Percentiles rank a stretch among this genome's conserved stretches.
Conservation (phyloP, 2,797 vertebrate genomes). For the Salarias fasciatus region DNA sequence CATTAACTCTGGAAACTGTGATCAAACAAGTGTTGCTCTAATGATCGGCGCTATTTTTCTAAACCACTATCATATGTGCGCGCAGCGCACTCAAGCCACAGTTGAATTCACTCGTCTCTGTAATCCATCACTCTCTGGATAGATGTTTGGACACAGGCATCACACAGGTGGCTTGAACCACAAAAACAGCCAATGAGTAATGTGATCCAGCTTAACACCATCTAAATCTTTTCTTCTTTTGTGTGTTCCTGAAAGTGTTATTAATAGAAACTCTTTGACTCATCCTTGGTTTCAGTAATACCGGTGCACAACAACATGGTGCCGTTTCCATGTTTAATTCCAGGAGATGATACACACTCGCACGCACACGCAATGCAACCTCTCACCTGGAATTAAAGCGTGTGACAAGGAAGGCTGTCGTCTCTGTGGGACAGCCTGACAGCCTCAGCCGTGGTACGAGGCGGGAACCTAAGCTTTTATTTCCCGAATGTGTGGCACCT, state of each 20-base stretch:
- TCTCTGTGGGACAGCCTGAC: conserved; percentile 8
- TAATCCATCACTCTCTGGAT: conserved; percentile 63
- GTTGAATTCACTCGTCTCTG: conserved; percentile 28
- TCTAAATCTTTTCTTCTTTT: not conserved
- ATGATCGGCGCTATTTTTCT: conserved; percentile 59
- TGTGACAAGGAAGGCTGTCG: conserved; percentile 30
- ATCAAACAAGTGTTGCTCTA: conserved; percentile 74
- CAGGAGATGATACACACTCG: conserved; percentile 1
- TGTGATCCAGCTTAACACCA: not conserved
- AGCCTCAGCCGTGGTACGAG: conserved; percentile 23
- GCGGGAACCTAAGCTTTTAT: conserved; percentile 9
- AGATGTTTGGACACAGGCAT: conserved; percentile 42
- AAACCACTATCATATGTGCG: conserved; percentile 65
- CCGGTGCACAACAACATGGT: not conserved
- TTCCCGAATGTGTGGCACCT: conserved; percentile 2
- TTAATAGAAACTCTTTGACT: conserved; percentile 17
- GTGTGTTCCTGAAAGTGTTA: not conserved
- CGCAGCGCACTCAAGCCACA: conserved; percentile 46
- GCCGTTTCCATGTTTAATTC: conserved; percentile 12
- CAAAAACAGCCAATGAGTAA: not conserved
- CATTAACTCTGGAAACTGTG: conserved; percentile 70
- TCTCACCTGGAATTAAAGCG: conserved; percentile 32
- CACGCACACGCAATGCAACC: conserved; percentile 3
- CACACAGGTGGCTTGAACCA: conserved; percentile 36
- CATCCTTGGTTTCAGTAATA: not conserved